Base-by-base conservation (phyloP, 2,888 invertebrate genomes). In the Aleiodes testaceus region DNA sequence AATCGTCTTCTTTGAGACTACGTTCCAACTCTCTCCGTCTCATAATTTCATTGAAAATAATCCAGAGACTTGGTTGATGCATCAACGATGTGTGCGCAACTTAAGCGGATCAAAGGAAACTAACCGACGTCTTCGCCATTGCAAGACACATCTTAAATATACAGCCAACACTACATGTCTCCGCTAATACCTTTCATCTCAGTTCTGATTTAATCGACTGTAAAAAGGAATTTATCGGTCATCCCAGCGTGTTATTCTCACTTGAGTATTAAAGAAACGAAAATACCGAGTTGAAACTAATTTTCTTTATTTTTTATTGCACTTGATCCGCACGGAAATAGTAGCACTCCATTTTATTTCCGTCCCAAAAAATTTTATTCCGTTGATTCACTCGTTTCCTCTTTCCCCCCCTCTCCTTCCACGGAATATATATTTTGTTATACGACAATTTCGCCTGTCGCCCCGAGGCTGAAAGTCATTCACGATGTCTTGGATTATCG, bases 171-270 rank as follows among this genome's bases (percentile, higher is more conserved):
- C 26, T 47, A 47, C 49, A 20, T 20, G 61, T 47, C 71, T 65
- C 66, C 61, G 49, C 65, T 47, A 65, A 50, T 49, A 77, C 73
- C 81, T 83, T 83, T 83, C 84, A 84, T 83, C 83, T 84, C 36
- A 75, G 77, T 78, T 79, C 80, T 83, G 83, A 83, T 83, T 84
- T 83, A 83, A 80, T 79, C 78, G 78, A 76, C 80, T 79, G 81
- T 82, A 81, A 81, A 84, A 50, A 82, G 81, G 80, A 82, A 82
- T 83, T 80, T 80, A 81, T 79, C 78, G 81, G 36, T 36, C 36
- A 36, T 36, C 9, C 36, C 78, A 76, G 79, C 78, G 77, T 79
- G 78, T 75, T 74, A 69, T 36, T 36, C 36, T 36, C 36, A 36
- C 36, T 36, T 36, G 4, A 36, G 11, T 36, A 11, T 36, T 36